A percentile compares a stretch with the other conserved stretches of the same genome.
Conservation (phyloP, 2,888 invertebrate genomes). For the Epistrophe grossulariae region DNA sequence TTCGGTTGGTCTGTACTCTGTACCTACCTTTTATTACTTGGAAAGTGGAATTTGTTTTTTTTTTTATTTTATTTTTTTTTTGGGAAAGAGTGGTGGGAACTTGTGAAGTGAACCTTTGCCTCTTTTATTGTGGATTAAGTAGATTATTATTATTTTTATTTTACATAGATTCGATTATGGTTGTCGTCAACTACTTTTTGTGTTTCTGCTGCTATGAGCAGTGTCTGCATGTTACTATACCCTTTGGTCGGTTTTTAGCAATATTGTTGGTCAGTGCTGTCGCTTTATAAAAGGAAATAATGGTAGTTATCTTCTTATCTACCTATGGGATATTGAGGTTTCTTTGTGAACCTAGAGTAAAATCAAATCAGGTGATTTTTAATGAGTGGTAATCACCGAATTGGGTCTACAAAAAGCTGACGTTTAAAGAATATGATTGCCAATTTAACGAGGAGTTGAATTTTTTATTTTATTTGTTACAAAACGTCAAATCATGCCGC, state of each 20-base stretch:
- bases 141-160: constrained; percentile 49
- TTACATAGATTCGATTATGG: constrained; percentile 56
- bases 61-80: background rate
- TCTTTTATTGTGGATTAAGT: constrained; percentile 29
- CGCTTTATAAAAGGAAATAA: background rate
- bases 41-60: constrained; percentile 3
- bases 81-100: background rate
- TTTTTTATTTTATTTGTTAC: too few species aligned
- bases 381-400: too few species aligned
- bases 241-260: background rate
- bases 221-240: constrained; percentile 16
- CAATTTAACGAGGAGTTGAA: too few species aligned
- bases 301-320: background rate
- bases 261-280: constrained; percentile 15
- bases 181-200: constrained; percentile 65
- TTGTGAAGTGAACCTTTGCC: constrained; percentile 3
- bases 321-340: too few species aligned
- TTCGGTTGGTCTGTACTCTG: background rate
- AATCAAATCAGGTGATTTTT: too few species aligned
- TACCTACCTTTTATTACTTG: background rate
- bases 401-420: too few species aligned
- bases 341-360: too few species aligned
- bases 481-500: too few species aligned
- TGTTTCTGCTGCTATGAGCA: constrained; percentile 20
- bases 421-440: too few species aligned